A percentile compares a stretch with the other conserved stretches of the same genome.
Conservation (phyloP, 2,797 vertebrate genomes). For the Lepus townsendii region DNA sequence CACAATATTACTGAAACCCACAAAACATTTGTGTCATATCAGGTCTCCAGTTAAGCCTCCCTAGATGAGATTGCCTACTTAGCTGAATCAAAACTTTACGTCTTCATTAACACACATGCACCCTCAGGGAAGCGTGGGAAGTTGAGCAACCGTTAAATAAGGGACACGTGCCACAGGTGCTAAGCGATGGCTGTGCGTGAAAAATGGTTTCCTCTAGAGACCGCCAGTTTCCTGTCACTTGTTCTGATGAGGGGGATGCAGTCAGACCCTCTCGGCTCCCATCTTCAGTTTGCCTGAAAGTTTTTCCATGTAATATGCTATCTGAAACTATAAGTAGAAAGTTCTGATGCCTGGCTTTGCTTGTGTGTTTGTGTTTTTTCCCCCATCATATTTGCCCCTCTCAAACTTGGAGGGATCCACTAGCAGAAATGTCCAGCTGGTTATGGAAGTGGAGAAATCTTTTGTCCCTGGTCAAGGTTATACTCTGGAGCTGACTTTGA, state of each 20-base stretch:
- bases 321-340: background rate
- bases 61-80: constrained; percentile 94
- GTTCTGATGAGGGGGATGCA: background rate
- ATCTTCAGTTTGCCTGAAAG: background rate
- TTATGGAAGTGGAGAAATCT: background rate
- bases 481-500: background rate
- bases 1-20: constrained; percentile 57
- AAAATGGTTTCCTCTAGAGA: constrained; percentile 63
- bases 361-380: background rate
- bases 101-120: constrained; percentile 95
- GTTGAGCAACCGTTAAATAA: constrained; percentile 70
- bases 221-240: constrained; percentile 45
- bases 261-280: background rate
- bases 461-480: constrained; percentile 52
- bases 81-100: constrained; percentile 92
- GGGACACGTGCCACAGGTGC: constrained; percentile 84
- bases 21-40: constrained; percentile 90
- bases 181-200: constrained; percentile 76
- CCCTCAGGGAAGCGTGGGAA: constrained; percentile 88
- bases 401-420: background rate
- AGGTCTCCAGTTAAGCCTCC: constrained; percentile 90
- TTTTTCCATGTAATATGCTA: background rate
- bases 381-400: background rate
- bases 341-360: fast-evolving
- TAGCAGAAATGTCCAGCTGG: background rate